Percentiles rank a stretch among this genome's conserved stretches.
Conservation (phyloP, 2,888 invertebrate genomes). For the Lordiphosa fenestrarum region DNA sequence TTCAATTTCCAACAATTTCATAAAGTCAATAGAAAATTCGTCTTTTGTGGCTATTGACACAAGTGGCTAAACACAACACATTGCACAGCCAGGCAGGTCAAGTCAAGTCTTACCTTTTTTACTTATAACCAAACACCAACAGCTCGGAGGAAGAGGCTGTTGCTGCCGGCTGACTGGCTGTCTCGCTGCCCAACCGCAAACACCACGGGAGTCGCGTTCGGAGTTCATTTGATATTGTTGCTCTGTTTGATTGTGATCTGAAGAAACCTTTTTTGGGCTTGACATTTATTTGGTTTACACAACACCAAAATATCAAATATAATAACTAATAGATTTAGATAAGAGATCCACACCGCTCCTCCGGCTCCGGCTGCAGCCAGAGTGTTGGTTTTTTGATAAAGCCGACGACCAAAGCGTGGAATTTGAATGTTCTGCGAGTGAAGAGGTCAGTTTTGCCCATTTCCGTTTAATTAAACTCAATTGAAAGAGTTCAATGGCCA, state of each 20-base stretch:
- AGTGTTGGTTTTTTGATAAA: slow-evolving; percentile 41
- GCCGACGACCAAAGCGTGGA: slow-evolving; percentile 37
- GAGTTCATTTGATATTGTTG: slow-evolving; percentile 57
- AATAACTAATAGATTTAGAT: slow-evolving; percentile 51
- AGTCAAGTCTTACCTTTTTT: slow-evolving; percentile 48
- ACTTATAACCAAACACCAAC: slow-evolving; percentile 37
- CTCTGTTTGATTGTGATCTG: slow-evolving; percentile 58
- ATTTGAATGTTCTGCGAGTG: slow-evolving; percentile 22
- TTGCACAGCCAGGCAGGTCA: slow-evolving; percentile 42
- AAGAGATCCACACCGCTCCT: slow-evolving; percentile 2
- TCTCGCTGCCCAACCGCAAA: slow-evolving; percentile 51
- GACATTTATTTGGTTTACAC: slow-evolving; percentile 45
- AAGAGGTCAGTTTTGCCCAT: slow-evolving; percentile 57
- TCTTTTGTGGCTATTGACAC: slow-evolving; percentile 50
- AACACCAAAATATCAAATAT: slow-evolving; percentile 20
- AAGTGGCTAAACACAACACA: slow-evolving; percentile 38
- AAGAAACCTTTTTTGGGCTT: slow-evolving; percentile 53
- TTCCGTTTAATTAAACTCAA: slow-evolving; percentile 61
- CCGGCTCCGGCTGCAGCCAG: slow-evolving; percentile 3
- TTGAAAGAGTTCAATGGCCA: slow-evolving; percentile 42
- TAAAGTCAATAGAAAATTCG: slow-evolving; percentile 60
- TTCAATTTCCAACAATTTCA: slow-evolving; percentile 34
- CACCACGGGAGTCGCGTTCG: slow-evolving; percentile 53
- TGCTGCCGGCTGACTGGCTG: not conserved
- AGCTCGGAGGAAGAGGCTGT: slow-evolving; percentile 10